These are phyloP conservation scores for Cerceris rybyensis DNA, from an alignment of 2,888 invertebrate species.

Conservation along the genomic window DNA sequence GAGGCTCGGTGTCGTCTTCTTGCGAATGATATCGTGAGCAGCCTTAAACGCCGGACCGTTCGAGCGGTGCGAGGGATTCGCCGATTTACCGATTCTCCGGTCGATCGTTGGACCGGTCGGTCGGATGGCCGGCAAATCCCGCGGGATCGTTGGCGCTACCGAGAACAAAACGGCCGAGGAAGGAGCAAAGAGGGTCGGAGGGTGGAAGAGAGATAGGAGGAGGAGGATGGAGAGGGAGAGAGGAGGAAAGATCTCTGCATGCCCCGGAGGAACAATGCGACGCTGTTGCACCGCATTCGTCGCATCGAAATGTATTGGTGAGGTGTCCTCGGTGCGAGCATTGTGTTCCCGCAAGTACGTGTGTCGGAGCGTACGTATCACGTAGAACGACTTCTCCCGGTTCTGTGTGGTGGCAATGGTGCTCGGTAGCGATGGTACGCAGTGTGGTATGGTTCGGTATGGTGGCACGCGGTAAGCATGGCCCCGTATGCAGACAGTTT, in stretches of 20 bases:
- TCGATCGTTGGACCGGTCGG: no score
- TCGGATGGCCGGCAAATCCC: slow-evolving; percentile 20
- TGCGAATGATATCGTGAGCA: slow-evolving; percentile 62
- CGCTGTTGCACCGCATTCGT: slow-evolving; percentile 68
- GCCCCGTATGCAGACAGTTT: slow-evolving; percentile 79
- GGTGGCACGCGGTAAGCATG: slow-evolving; percentile 77
- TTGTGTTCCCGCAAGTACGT: slow-evolving; percentile 40
- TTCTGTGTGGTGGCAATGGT: slow-evolving; percentile 43
- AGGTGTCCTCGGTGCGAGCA: slow-evolving; percentile 47
- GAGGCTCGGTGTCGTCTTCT: slow-evolving; percentile 61
- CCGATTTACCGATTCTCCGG: no score
- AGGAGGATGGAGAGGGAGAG: slow-evolving; percentile 30
- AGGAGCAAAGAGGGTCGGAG: slow-evolving; percentile 2
- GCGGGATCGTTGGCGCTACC: slow-evolving; percentile 45
- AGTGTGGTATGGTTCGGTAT: slow-evolving; percentile 69
- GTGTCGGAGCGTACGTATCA: slow-evolving; percentile 19
- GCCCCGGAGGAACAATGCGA: slow-evolving; percentile 64
- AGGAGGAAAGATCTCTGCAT: slow-evolving; percentile 55
- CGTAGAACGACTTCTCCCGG: slow-evolving; percentile 32
- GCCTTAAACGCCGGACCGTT: slow-evolving; percentile 41
- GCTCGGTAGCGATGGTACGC: slow-evolving; percentile 60
- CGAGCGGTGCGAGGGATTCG: no score
- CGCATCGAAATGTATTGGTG: slow-evolving; percentile 59
- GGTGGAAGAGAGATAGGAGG: slow-evolving; percentile 14
- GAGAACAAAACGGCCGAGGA: slow-evolving; percentile 34